These are phyloP conservation scores for Lepidocolaptes lacrymiger DNA, from an alignment of 2,797 vertebrate genomes.

Conservation along the genomic window DNA sequence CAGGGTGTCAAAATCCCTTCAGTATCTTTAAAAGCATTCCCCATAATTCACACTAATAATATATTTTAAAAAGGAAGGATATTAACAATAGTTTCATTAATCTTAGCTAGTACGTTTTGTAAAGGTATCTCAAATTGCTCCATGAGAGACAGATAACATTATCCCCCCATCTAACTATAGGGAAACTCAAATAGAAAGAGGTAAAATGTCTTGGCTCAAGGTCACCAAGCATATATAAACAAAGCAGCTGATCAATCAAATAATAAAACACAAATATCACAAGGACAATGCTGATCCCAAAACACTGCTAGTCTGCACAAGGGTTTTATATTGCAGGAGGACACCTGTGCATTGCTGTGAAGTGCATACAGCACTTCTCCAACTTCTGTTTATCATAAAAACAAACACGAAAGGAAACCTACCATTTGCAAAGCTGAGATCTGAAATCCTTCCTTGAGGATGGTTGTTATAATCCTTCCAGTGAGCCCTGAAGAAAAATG, in stretches of 20 bases:
- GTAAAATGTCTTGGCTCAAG: neutral
- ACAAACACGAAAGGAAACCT: constrained; percentile 39
- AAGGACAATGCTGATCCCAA: neutral
- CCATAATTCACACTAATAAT: neutral
- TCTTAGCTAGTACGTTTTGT: neutral
- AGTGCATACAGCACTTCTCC: neutral
- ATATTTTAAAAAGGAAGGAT: neutral
- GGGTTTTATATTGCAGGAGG: neutral
- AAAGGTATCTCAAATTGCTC: neutral
- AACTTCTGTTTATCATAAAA: neutral
- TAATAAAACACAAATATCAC: neutral
- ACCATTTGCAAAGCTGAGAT: constrained; percentile 95
- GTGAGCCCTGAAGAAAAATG: constrained; percentile 81
- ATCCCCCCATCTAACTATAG: neutral
- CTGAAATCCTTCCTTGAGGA: constrained; percentile 87
- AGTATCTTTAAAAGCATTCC: neutral
- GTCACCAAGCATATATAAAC: neutral
- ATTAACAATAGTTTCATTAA: neutral
- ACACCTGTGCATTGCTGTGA: neutral
- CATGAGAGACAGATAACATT: neutral
- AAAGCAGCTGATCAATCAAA: neutral
- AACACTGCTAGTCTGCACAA: neutral
- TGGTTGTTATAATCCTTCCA: constrained; percentile 90
- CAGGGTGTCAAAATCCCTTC: neutral
- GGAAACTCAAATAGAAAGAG: neutral